Percentiles rank a stretch among this genome's conserved stretches.
Evolutionary conservation across 1,140 invertebrate genomes (phyloP).

Genomic region (Sitodiplosis mosellana): DNA sequence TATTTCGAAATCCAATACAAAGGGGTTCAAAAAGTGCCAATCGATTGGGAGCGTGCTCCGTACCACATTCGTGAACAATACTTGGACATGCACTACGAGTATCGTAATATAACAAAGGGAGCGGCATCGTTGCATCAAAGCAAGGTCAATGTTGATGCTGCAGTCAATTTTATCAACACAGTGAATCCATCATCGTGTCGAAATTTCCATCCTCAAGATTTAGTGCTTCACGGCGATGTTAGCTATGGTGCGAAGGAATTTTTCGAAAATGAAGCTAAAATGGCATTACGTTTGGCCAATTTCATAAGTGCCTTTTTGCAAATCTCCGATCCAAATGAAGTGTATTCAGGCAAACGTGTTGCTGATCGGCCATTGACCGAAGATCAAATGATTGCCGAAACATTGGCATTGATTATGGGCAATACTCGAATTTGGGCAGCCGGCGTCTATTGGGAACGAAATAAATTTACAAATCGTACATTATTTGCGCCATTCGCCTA

Average conservation of each 20-base stretch:
- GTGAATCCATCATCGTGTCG: constrained; percentile 56
- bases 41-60: constrained; percentile 52
- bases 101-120: constrained; percentile 44
- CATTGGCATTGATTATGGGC: constrained; percentile 73
- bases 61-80: constrained; percentile 49
- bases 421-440: constrained; percentile 83
- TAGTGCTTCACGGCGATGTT: constrained; percentile 65
- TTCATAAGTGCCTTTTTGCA: constrained; percentile 89
- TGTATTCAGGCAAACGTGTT: constrained; percentile 79
- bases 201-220: constrained; percentile 46
- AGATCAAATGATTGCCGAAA: constrained; percentile 89
- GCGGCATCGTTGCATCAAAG: constrained; percentile 38
- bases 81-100: constrained; percentile 51
- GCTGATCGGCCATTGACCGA: constrained; percentile 75
- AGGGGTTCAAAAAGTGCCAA: constrained; percentile 60
- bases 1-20: too few species aligned
- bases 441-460: constrained; percentile 85
- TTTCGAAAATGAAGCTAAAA: constrained; percentile 87
- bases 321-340: constrained; percentile 80
- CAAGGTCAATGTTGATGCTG: constrained; percentile 54
- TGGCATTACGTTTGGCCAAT: constrained; percentile 84
- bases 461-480: constrained; percentile 85
- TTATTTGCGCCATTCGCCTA: constrained; percentile 90
- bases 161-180: constrained; percentile 52
- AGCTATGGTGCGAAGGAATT: constrained; percentile 70